phyloP scores from a whole-genome alignment of 2,797 vertebrate genomes.

The Pseudomugil gertrudae region DNA sequence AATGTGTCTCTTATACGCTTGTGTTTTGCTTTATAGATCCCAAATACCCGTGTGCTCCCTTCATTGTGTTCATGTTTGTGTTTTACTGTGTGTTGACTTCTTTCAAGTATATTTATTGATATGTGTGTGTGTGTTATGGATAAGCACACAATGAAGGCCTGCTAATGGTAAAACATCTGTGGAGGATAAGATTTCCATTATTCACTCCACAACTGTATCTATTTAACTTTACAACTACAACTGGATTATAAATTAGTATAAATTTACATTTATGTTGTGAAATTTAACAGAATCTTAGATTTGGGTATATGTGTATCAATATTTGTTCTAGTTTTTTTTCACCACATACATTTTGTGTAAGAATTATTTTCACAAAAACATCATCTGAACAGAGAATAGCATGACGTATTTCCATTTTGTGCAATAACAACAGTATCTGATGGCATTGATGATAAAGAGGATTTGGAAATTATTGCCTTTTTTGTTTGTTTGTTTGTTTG shows the following conservation, averaged over 20 bases:
- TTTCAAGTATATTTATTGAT: conserved; percentile 10
- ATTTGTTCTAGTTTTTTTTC: background rate
- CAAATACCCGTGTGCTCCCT: background rate
- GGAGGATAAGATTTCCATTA: conserved; percentile 48
- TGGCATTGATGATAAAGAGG: too few relatives aligned
- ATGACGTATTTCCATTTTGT: too few relatives aligned
- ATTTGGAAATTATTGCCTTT: too few relatives aligned
- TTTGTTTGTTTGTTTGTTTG: too few relatives aligned
- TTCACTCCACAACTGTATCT: too few relatives aligned
- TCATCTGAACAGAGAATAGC: background rate
- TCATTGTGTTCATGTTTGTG: conserved; percentile 33
- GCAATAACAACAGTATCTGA: too few relatives aligned
- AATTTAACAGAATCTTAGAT: background rate
- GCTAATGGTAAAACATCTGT: conserved; percentile 43
- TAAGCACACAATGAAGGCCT: conserved; percentile 56
- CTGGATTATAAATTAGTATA: conserved; percentile 1
- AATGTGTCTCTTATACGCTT: conserved; percentile 31
- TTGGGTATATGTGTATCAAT: background rate
- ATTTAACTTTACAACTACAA: conserved; percentile 15
- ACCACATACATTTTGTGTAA: background rate
- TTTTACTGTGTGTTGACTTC: conserved; percentile 10
- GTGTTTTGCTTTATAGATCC: conserved; percentile 25
- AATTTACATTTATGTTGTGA: background rate
- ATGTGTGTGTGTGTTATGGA: background rate
- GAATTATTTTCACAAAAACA: background rate